Conservation (phyloP, 2,113 vertebrate species). For the Brevimyrus niger region DNA sequence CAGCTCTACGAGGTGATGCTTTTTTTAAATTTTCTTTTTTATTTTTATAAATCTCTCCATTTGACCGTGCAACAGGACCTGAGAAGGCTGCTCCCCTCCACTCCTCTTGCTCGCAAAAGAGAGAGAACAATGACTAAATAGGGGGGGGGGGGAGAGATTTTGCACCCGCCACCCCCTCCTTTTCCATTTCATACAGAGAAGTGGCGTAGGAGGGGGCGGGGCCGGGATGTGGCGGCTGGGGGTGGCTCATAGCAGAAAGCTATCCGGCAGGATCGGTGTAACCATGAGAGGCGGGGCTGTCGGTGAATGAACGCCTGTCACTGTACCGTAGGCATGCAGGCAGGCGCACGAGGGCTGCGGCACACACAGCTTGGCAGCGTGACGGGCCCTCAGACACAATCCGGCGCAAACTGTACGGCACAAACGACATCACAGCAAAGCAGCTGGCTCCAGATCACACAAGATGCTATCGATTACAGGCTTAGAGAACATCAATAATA, state of each 20-base stretch:
- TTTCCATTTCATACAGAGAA: background rate
- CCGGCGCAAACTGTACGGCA: background rate
- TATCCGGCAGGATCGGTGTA: background rate
- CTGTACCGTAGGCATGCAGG: background rate
- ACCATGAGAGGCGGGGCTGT: background rate
- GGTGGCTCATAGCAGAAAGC: background rate
- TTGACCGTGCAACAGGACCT: conserved; percentile 44
- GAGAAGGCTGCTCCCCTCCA: conserved; percentile 40
- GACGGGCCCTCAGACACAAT: background rate
- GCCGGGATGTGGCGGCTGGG: background rate
- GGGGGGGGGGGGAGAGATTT: conserved; percentile 34
- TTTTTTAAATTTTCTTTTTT: background rate
- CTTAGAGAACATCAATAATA: background rate
- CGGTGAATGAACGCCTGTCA: background rate
- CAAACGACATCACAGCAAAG: background rate
- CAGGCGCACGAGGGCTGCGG: background rate
- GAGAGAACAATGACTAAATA: conserved; percentile 57
- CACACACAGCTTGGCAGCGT: background rate
- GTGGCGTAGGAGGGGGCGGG: conserved; percentile 25
- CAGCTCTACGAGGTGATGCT: conserved; percentile 42
- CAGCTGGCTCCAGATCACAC: background rate
- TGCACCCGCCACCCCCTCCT: background rate
- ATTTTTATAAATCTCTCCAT: conserved; percentile 12
- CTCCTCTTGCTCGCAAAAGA: conserved; percentile 39
- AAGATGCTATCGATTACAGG: background rate